A percentile compares a stretch with the other conserved stretches of the same genome.
These are phyloP conservation scores for Malurus melanocephalus DNA, from an alignment of 2,113 vertebrate genomes.

Conservation along the genomic window DNA sequence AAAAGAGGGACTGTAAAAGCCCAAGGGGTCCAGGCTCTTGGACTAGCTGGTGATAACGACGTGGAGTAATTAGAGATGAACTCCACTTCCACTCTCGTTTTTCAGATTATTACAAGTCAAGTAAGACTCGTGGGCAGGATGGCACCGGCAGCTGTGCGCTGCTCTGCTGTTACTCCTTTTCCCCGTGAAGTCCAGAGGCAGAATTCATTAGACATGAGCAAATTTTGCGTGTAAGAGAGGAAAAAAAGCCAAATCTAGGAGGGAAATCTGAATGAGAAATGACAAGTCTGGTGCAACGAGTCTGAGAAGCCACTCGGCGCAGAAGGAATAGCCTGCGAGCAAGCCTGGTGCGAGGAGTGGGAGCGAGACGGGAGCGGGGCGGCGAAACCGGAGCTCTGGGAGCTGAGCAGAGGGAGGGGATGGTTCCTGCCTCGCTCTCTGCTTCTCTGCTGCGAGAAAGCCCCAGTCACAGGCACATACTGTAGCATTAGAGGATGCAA, in stretches of 20 bases:
- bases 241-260: conserved; percentile 31
- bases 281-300: conserved; percentile 50
- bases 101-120: conserved; percentile 37
- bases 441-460: neutral
- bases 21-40: conserved; percentile 6
- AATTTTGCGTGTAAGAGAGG: conserved; percentile 19
- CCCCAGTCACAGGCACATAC: neutral
- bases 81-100: conserved; percentile 47
- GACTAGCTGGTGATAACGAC: conserved; percentile 26
- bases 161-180: conserved; percentile 13
- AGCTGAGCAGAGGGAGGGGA: conserved; percentile 26
- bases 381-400: neutral
- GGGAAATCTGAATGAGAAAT: conserved; percentile 51
- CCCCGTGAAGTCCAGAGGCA: conserved; percentile 36
- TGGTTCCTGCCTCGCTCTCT: neutral
- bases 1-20: conserved; percentile 20
- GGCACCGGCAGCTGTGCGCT: conserved; percentile 29
- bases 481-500: conserved; percentile 34
- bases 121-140: conserved; percentile 24
- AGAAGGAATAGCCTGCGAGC: conserved; percentile 49
- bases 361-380: conserved; percentile 1
- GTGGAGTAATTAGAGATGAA: conserved; percentile 47
- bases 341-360: conserved; percentile 35
- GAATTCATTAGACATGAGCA: conserved; percentile 52
- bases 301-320: conserved; percentile 9